Evolutionary conservation across 1,140 invertebrate genomes (phyloP).

Genomic region (Orussus abietinus): DNA sequence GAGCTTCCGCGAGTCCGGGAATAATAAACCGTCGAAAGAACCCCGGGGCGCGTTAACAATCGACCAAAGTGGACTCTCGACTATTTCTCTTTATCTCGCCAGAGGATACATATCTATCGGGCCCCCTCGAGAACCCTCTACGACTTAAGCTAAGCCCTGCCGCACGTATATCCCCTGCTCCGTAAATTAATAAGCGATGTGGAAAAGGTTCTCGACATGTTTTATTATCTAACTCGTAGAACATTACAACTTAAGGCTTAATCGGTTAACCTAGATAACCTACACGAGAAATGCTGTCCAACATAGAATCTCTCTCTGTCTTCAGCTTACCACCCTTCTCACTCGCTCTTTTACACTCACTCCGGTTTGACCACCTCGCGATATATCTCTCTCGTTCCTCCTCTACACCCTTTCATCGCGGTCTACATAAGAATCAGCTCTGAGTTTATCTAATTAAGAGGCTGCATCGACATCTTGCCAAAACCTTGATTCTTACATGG

Average conservation of each 20-base stretch:
- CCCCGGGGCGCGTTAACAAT: constrained; percentile 1
- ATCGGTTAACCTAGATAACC: constrained; percentile 38
- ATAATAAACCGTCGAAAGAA: background rate
- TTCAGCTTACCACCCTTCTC: constrained; percentile 1
- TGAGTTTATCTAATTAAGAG: constrained; percentile 10
- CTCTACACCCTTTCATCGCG: constrained; percentile 10
- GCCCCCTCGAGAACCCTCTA: constrained; percentile 4
- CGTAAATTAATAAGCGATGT: constrained; percentile 30
- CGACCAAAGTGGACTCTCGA: too few relatives aligned
- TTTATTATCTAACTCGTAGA: constrained; percentile 50
- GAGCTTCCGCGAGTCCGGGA: too few relatives aligned
- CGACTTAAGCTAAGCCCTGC: constrained; percentile 7
- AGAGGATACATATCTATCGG: background rate
- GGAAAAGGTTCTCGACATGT: constrained; percentile 43
- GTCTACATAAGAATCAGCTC: constrained; percentile 23
- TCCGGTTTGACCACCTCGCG: too few relatives aligned
- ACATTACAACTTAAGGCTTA: constrained; percentile 49
- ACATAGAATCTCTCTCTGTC: constrained; percentile 18
- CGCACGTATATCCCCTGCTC: constrained; percentile 16
- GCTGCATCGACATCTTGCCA: constrained; percentile 10
- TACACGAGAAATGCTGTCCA: constrained; percentile 33
- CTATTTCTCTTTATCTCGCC: background rate
- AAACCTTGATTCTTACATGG: constrained; percentile 27
- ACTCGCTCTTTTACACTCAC: background rate
- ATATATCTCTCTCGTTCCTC: constrained; percentile 8